phyloP scores from a whole-genome alignment of 1,140 invertebrate species.

The Saccostrea cuccullata region DNA sequence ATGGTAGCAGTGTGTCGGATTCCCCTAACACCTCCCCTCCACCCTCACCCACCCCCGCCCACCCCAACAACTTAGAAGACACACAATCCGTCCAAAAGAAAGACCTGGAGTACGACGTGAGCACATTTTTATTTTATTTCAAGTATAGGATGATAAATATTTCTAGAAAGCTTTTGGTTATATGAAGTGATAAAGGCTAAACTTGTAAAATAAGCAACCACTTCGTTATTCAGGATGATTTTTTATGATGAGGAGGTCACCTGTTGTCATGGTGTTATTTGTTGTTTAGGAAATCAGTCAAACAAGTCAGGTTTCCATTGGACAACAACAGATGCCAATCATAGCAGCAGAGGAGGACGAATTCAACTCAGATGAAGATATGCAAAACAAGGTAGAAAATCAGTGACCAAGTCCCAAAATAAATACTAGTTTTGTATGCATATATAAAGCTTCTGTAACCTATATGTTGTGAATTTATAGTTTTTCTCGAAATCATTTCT shows the following conservation, averaged over 20 bases:
- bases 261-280: neutral
- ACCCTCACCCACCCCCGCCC: constrained; percentile 64
- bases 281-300: constrained; percentile 54
- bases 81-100: constrained; percentile 34
- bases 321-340: constrained; percentile 83
- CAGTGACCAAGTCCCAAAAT: neutral
- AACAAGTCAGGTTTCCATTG: constrained; percentile 17
- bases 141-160: too few relatives aligned
- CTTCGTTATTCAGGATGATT: too few relatives aligned
- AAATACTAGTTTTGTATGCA: too few relatives aligned
- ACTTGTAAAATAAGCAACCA: too few relatives aligned
- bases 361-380: constrained; percentile 87
- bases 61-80: constrained; percentile 52
- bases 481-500: too few relatives aligned
- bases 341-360: constrained; percentile 97
- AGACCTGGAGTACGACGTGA: constrained; percentile 48
- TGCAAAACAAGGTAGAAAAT: constrained; percentile 79
- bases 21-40: constrained; percentile 71
- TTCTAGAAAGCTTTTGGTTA: too few relatives aligned
- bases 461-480: too few relatives aligned
- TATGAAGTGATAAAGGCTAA: too few relatives aligned
- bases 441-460: too few relatives aligned
- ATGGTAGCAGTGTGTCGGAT: constrained; percentile 64
- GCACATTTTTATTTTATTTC: neutral
- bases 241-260: too few relatives aligned